Evolutionary conservation across 2,888 invertebrate species (phyloP).

Genomic region (Drosophila tripunctata): DNA sequence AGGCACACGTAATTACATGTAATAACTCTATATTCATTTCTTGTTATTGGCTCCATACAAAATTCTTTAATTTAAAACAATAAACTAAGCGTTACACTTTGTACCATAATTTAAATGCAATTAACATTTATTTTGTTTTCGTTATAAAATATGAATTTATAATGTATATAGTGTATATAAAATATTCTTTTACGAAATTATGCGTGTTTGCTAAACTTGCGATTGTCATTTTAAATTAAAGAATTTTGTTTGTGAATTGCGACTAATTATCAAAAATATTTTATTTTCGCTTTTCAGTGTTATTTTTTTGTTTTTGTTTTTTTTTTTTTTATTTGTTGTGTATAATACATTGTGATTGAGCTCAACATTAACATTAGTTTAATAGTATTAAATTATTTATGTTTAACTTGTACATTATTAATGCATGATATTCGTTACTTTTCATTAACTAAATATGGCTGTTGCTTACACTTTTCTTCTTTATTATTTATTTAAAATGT

Average conservation of each 20-base stretch:
- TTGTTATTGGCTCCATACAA: conserved; percentile 24
- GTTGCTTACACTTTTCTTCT: conserved; percentile 44
- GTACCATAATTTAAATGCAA: conserved; percentile 78
- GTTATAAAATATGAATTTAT: conserved; percentile 17
- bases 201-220: conserved; percentile 14
- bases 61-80: conserved; percentile 76
- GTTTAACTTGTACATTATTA: conserved; percentile 71
- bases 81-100: conserved; percentile 45
- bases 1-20: conserved; percentile 66
- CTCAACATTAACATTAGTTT: conserved; percentile 55
- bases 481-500: conserved; percentile 12
- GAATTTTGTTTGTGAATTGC: conserved; percentile 49
- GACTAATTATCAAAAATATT: conserved; percentile 17
- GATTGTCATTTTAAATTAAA: conserved; percentile 68
- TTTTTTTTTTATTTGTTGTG: conserved; percentile 43
- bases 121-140: conserved; percentile 36
- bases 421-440: conserved; percentile 61
- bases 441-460: conserved; percentile 79
- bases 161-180: conserved; percentile 15
- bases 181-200: conserved; percentile 31
- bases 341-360: conserved; percentile 67
- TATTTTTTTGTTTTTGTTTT: conserved; percentile 2
- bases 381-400: conserved; percentile 58
- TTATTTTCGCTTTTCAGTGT: background rate
- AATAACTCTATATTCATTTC: conserved; percentile 13